Base-by-base conservation (phyloP, 2,113 vertebrate species). In the Leucosticte australis region DNA sequence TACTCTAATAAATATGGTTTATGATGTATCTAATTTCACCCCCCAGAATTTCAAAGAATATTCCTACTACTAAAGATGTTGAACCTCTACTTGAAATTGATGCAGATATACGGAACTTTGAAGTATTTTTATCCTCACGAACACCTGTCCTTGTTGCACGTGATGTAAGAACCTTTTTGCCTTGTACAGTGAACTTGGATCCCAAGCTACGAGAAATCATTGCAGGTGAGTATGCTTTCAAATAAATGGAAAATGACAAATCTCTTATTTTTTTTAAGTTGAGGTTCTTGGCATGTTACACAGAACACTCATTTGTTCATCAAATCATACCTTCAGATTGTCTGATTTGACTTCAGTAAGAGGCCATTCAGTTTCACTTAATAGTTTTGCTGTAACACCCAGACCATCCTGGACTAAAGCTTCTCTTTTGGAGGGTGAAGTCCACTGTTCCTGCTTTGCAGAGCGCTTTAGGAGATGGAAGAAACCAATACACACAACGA, bases 171-270 rank as follows among this genome's bases (percentile, higher is more conserved):
- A 99, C 98, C 70, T 99, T 99, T 94, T 96, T 99, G 95, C 99
- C 99, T 8, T 99, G 99, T 95, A 99, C 99, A 2, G 99, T 99
- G 64, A 99, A 99, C 94, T 97, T 99, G 85, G 99, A 99, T 96
- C 99, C 99, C 91, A 99, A 99, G 94, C 98, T 99, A 3, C 98
- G 99, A 90, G 99, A 99, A 97, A 99, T 99, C 87, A 99, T 99
- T 94, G 99, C 99, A 98, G 99, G 99, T 99, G 69, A 90, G 92
- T 77, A 6, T 79, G 37, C 56, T 76, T 84, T 68, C 28, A 71
- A 44, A 41, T 70, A 56, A 88, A 50, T 50, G 18, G 23, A 83
- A 55, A 73, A 31, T 44, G 15, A 9, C 15, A 50, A 6, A 33
- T 46, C 4, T 47, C 2, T 56, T 76, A 24, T 77, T 80, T 86